phyloP scores from a whole-genome alignment of 2,113 vertebrate genomes.

The Eretmodus cyanostictus region DNA sequence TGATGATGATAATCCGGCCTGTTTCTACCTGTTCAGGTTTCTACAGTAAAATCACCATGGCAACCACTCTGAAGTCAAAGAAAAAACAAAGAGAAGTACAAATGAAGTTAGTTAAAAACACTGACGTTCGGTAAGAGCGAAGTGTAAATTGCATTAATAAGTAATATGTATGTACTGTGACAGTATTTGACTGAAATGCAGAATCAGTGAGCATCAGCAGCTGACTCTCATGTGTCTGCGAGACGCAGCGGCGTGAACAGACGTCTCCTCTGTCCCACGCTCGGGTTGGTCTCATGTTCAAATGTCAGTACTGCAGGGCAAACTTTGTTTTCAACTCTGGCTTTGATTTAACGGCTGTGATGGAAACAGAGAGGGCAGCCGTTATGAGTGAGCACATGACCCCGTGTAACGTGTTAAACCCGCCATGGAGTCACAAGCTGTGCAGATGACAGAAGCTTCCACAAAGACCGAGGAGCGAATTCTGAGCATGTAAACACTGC shows the following conservation, averaged over 20 bases:
- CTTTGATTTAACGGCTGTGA: neutral
- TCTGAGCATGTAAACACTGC: neutral
- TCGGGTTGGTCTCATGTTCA: neutral
- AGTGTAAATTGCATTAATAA: neutral
- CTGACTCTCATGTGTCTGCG: neutral
- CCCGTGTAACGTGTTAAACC: neutral
- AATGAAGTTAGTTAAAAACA: neutral
- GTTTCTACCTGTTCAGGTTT: neutral
- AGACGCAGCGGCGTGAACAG: neutral
- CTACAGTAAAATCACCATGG: neutral
- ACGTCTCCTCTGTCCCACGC: rapidly evolving
- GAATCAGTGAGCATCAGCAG: neutral
- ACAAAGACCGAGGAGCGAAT: neutral
- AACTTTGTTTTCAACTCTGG: neutral
- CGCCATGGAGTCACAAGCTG: neutral
- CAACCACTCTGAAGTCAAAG: neutral
- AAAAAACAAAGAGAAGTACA: neutral
- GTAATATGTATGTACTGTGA: neutral
- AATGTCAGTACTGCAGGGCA: neutral
- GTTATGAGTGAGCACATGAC: neutral
- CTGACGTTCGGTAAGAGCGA: neutral
- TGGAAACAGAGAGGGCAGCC: neutral
- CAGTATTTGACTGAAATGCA: neutral
- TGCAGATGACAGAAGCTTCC: neutral
- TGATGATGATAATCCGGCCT: neutral